Percentiles rank a stretch among this genome's conserved stretches.
phyloP scores from a whole-genome alignment of 2,113 vertebrate species.

The Pelecanus crispus region DNA sequence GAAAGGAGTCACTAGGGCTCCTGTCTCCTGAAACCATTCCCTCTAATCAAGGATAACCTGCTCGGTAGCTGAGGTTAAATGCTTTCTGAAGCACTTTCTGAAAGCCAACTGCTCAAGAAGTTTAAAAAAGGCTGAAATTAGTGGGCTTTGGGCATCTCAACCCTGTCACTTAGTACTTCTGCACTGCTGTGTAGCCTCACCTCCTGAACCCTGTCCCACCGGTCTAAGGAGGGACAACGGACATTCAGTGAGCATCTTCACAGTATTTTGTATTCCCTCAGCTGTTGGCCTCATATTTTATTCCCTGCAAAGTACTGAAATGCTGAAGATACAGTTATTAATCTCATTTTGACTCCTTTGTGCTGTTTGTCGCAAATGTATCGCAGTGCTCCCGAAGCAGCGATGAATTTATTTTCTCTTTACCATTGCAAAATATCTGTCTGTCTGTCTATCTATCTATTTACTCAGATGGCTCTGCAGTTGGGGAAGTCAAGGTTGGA shows the following conservation, averaged over 20 bases:
- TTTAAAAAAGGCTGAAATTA: not conserved
- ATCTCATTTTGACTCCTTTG: not conserved
- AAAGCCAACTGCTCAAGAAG: not conserved
- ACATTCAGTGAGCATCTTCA: not conserved
- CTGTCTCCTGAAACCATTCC: not conserved
- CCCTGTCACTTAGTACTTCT: not conserved
- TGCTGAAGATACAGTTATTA: not conserved
- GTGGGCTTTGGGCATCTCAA: not conserved
- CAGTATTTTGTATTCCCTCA: not conserved
- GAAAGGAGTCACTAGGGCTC: not conserved
- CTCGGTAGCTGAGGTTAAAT: not conserved
- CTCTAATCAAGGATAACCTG: not conserved
- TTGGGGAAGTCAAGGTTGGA: not conserved
- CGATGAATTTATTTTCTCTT: not conserved
- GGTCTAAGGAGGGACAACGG: not conserved
- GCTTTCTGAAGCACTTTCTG: not conserved
- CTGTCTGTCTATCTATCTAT: fast-evolving
- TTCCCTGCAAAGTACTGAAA: not conserved
- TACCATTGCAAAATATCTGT: not conserved
- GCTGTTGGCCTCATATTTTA: not conserved
- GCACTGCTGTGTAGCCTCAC: not conserved
- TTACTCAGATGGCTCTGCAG: not conserved
- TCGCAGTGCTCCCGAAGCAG: not conserved
- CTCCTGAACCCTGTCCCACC: not conserved
- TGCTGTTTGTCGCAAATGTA: not conserved